Evolutionary conservation across 2,888 invertebrate species (phyloP).

Genomic region (Cenopis cana): DNA sequence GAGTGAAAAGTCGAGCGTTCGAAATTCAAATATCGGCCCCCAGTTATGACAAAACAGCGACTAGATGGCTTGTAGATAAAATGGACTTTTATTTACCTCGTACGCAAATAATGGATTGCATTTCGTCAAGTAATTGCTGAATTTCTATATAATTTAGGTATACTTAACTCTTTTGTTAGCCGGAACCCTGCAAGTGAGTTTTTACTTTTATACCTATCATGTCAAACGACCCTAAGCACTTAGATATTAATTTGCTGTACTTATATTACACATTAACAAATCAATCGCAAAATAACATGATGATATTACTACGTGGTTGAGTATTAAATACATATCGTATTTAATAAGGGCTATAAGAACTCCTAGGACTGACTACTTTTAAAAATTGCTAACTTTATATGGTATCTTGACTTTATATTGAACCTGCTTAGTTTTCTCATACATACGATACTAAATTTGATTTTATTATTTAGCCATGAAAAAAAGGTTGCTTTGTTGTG

Average conservation of each 20-base stretch:
- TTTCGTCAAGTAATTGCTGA: no score
- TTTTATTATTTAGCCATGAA: not conserved
- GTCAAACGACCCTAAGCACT: not conserved
- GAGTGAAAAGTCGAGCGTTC: no score
- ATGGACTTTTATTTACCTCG: no score
- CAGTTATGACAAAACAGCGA: no score
- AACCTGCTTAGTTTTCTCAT: no score
- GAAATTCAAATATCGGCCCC: no score
- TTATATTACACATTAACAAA: not conserved
- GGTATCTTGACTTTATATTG: constrained; percentile 22
- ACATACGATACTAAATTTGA: not conserved
- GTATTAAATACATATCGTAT: constrained; percentile 1
- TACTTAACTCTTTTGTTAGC: not conserved
- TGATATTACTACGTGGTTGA: constrained; percentile 6
- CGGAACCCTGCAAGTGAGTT: not conserved
- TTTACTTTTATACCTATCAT: no score
- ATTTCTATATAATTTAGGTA: no score
- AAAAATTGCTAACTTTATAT: constrained; percentile 12
- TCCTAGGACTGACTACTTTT: constrained; percentile 6
- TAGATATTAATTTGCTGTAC: not conserved
- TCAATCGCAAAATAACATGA: constrained; percentile 2
- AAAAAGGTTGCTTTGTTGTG: not conserved
- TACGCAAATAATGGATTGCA: no score
- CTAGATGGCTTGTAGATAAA: no score
- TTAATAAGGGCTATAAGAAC: not conserved